Percentiles rank a stretch among this genome's conserved stretches.
Conservation (phyloP, 35 echinoderm and acorn worm genomes). For the Apostichopus parvimensis region DNA sequence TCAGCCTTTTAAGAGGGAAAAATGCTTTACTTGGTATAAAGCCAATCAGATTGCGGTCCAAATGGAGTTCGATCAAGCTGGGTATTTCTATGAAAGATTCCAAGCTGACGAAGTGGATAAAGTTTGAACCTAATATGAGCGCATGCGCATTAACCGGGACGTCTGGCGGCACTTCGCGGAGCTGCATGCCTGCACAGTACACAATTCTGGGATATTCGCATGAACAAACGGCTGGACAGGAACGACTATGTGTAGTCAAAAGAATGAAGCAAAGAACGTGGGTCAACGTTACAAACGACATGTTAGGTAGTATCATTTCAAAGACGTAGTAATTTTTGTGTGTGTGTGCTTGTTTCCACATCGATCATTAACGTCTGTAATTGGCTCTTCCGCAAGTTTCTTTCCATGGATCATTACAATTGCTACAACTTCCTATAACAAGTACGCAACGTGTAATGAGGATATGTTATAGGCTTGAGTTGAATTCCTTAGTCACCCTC, state of each 20-base stretch:
- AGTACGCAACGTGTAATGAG: no score
- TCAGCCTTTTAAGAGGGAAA: slow-evolving; percentile 35
- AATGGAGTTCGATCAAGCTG: slow-evolving; percentile 44
- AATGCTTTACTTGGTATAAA: slow-evolving; percentile 58
- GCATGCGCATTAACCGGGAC: slow-evolving; percentile 32
- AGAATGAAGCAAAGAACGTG: background rate
- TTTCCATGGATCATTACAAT: no score
- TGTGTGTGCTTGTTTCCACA: background rate
- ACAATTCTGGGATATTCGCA: slow-evolving; percentile 49
- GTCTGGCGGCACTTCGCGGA: slow-evolving; percentile 52
- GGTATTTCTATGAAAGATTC: slow-evolving; percentile 61
- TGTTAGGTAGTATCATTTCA: background rate
- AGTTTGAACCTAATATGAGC: slow-evolving; percentile 43
- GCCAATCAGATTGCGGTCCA: slow-evolving; percentile 57
- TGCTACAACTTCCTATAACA: no score
- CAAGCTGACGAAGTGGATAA: slow-evolving; percentile 55
- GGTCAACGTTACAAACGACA: background rate
- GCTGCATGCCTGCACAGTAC: slow-evolving; percentile 45
- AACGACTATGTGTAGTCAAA: background rate
- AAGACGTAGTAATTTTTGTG: background rate
- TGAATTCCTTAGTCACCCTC: no score
- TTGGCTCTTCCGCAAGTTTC: background rate
- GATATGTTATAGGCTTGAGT: no score
- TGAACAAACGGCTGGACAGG: slow-evolving; percentile 37
- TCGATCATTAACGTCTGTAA: background rate